Percentiles rank a stretch among this genome's conserved stretches.
Conservation (phyloP, 1,140 invertebrate genomes). For the Lordiphosa collinella region DNA sequence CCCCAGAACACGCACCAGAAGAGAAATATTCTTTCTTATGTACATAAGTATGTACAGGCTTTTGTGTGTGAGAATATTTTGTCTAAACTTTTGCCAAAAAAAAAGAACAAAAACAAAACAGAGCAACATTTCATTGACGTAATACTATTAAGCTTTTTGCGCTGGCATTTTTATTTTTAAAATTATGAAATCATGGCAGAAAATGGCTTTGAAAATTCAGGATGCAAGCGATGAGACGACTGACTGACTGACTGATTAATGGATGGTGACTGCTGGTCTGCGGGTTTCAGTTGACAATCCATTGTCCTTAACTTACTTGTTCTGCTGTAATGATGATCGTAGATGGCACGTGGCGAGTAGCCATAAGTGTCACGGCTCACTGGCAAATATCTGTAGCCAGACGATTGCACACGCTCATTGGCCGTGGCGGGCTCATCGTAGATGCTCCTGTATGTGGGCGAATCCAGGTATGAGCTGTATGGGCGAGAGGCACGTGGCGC, state of each 20-base stretch:
- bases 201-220: slow-evolving; percentile 19
- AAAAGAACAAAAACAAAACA: slow-evolving; percentile 24
- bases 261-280: slow-evolving; percentile 3
- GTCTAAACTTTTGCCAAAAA: slow-evolving; percentile 65
- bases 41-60: slow-evolving; percentile 22
- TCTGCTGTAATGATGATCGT: slow-evolving; percentile 91
- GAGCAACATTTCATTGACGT: slow-evolving; percentile 69
- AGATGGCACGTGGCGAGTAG: slow-evolving; percentile 91
- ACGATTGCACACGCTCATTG: slow-evolving; percentile 89
- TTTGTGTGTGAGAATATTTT: slow-evolving; percentile 43
- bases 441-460: slow-evolving; percentile 87
- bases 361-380: slow-evolving; percentile 93
- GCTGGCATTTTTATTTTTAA: slow-evolving; percentile 52
- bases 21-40: slow-evolving; percentile 52
- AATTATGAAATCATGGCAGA: slow-evolving; percentile 68
- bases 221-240: slow-evolving; percentile 27
- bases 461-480: slow-evolving; percentile 82
- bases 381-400: slow-evolving; percentile 93
- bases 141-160: slow-evolving; percentile 53
- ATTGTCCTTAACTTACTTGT: slow-evolving; percentile 84
- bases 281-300: not conserved
- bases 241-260: slow-evolving; percentile 12
- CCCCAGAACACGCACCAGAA: slow-evolving; percentile 48
- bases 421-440: slow-evolving; percentile 89
- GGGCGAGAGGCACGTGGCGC: slow-evolving; percentile 65